Evolutionary conservation across 2,888 invertebrate species (phyloP).

Genomic region (Lamproptera curius): DNA sequence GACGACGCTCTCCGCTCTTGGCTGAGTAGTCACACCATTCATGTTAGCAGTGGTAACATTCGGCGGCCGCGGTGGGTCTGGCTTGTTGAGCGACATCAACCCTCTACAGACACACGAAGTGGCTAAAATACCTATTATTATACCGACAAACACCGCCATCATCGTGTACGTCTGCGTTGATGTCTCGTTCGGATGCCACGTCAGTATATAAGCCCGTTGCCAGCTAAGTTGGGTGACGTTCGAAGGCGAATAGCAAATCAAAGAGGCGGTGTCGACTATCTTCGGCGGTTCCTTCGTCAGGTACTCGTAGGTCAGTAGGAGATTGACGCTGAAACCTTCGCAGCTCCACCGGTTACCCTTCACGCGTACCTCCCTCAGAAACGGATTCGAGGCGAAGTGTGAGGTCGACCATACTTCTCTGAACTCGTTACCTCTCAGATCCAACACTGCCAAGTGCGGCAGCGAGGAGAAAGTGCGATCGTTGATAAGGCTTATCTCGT

Average conservation of each 20-base stretch:
- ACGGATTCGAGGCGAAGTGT: conserved; percentile 79
- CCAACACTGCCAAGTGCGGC: conserved; percentile 80
- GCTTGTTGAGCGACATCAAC: conserved; percentile 60
- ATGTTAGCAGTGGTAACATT: conserved; percentile 63
- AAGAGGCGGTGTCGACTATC: conserved; percentile 52
- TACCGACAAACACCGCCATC: conserved; percentile 72
- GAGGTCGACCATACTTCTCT: conserved; percentile 79
- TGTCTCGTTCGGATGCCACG: conserved; percentile 75
- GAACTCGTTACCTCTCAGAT: conserved; percentile 85
- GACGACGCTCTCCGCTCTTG: conserved; percentile 50
- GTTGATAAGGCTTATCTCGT: conserved; percentile 77
- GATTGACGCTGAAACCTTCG: conserved; percentile 78
- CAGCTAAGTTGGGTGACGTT: conserved; percentile 82
- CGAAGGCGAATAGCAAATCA: conserved; percentile 83
- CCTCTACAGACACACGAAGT: conserved; percentile 78
- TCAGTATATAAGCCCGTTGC: conserved; percentile 82
- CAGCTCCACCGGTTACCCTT: conserved; percentile 89
- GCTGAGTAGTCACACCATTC: conserved; percentile 41
- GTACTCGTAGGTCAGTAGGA: conserved; percentile 80
- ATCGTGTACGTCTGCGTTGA: conserved; percentile 71
- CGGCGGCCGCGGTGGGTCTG: conserved; percentile 44
- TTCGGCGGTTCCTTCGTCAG: conserved; percentile 76
- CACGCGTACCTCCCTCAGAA: conserved; percentile 78
- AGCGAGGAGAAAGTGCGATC: conserved; percentile 80
- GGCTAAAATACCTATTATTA: conserved; percentile 73